Conservation (phyloP, 2,113 vertebrate species). For the Notechis scutatus region DNA sequence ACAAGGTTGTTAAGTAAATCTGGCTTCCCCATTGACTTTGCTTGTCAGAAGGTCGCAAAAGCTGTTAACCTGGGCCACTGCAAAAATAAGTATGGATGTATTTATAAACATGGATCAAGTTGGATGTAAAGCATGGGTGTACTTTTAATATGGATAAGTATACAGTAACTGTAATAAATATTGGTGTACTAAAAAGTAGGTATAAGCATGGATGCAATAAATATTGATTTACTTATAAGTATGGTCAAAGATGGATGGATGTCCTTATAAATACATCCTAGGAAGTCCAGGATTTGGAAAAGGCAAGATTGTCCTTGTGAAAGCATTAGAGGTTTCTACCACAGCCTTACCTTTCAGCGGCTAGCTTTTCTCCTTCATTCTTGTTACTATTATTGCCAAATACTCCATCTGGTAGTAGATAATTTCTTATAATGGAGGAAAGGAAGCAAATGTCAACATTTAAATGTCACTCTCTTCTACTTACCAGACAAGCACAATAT, state of each 20-base stretch:
- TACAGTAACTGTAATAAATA: neutral
- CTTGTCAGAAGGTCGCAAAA: neutral
- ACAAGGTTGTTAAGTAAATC: neutral
- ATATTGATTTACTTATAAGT: neutral
- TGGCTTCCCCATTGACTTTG: neutral
- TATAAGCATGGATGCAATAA: neutral
- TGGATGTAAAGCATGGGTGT: neutral
- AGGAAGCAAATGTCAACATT: neutral
- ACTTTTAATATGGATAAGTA: neutral
- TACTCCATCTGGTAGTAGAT: neutral
- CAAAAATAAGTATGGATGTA: neutral
- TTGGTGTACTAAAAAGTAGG: neutral
- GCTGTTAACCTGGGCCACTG: neutral
- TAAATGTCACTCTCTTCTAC: neutral
- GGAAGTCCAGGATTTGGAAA: neutral
- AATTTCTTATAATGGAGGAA: neutral
- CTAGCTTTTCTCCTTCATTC: neutral
- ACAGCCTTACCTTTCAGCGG: neutral
- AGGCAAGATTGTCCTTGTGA: neutral
- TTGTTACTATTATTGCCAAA: neutral
- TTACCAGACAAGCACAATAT: neutral
- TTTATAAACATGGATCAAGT: neutral
- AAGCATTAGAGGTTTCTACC: neutral
- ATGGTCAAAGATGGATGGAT: neutral
- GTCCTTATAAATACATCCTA: neutral